phyloP scores from a whole-genome alignment of 1,140 invertebrate species.

The Lepidurus arcticus region DNA sequence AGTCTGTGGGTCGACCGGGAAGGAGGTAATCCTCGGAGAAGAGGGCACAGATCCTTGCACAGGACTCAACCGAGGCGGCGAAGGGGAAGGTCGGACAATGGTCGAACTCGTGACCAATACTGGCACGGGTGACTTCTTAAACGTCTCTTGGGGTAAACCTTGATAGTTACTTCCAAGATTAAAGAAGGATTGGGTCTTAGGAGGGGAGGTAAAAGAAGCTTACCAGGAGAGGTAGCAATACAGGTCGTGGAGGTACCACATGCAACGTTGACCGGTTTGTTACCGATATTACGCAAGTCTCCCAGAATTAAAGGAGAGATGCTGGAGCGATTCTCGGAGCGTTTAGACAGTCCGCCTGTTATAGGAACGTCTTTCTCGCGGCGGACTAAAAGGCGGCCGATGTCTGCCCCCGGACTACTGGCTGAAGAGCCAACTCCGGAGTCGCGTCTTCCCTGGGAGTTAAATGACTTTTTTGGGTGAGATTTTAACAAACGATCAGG shows the following conservation, averaged over 20 bases:
- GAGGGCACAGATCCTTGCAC: constrained; percentile 31
- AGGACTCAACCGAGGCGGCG: constrained; percentile 28
- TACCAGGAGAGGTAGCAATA: background rate
- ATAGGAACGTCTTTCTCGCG: constrained; percentile 25
- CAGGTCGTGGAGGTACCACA: constrained; percentile 6
- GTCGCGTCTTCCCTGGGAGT: constrained; percentile 29
- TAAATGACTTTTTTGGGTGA: background rate
- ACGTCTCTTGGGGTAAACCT: constrained; percentile 4
- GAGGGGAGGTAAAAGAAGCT: background rate
- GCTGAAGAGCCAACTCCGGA: constrained; percentile 32
- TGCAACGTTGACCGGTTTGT: background rate
- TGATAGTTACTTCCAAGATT: background rate
- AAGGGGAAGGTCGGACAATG: constrained; percentile 17
- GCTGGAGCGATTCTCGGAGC: background rate
- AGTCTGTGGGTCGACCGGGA: constrained; percentile 16
- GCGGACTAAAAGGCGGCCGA: constrained; percentile 28
- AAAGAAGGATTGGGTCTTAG: background rate
- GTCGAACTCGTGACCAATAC: constrained; percentile 21
- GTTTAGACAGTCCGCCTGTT: background rate
- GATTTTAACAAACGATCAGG: background rate
- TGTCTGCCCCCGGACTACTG: constrained; percentile 30
- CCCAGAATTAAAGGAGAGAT: constrained; percentile 1
- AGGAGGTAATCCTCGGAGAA: constrained; percentile 16
- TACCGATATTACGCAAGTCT: background rate
- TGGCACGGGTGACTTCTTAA: background rate